phyloP scores from a whole-genome alignment of 2,113 vertebrate species.

The Drymodes brunneopygia region DNA sequence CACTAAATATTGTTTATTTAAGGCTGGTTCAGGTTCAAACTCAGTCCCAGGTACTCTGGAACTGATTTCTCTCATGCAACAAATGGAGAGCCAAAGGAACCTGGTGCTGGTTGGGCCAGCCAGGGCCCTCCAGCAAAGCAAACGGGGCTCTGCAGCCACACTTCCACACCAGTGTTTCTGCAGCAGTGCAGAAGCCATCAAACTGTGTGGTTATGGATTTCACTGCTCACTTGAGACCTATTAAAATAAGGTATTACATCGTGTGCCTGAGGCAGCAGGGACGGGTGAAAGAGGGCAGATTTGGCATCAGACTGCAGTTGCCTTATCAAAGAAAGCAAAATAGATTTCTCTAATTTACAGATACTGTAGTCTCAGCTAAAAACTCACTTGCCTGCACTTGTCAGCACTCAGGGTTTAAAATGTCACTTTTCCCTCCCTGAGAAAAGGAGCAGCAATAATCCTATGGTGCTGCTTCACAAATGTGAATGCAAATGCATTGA shows the following conservation, averaged over 20 bases:
- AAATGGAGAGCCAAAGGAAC: not conserved
- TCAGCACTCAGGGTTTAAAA: rapidly evolving
- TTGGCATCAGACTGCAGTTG: not conserved
- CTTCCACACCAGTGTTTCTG: not conserved
- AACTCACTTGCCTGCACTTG: not conserved
- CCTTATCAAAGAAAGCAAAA: not conserved
- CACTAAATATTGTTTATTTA: not conserved
- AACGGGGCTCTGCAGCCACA: not conserved
- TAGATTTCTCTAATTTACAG: not conserved
- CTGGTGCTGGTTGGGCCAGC: rapidly evolving
- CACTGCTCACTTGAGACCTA: not conserved
- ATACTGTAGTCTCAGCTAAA: not conserved
- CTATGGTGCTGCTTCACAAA: not conserved
- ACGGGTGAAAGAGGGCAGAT: not conserved
- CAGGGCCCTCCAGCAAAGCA: not conserved
- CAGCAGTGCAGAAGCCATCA: not conserved
- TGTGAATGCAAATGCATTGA: not conserved
- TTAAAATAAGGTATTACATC: not conserved
- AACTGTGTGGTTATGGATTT: not conserved
- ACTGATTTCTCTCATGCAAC: not conserved
- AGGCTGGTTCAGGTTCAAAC: not conserved
- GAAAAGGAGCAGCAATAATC: not conserved
- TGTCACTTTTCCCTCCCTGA: not conserved
- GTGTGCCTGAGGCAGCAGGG: not conserved
- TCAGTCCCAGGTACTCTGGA: not conserved